Evolutionary conservation across 2,113 vertebrate genomes (phyloP), one percentile per base, ranked within the genome.

Genomic region (Otocyon megalotis): DNA sequence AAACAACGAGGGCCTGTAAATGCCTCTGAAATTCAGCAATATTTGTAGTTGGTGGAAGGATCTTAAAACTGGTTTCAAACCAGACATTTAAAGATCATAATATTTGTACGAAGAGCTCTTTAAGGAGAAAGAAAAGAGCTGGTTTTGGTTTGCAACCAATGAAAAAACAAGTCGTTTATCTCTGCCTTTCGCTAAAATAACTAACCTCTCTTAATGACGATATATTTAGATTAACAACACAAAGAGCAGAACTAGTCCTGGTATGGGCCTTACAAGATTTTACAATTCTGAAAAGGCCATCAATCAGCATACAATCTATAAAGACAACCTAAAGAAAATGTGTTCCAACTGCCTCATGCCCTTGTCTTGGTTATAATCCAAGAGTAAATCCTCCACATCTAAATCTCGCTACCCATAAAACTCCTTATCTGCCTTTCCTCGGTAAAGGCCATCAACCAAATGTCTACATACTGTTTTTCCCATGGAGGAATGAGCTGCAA

Each of bases 131-230:
- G 35, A 96, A 95, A 79, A 97, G 65, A 92, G 80, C 37, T 90
- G 87, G 76, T 79, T 97, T 97, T 71, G 76, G 72, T 63, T 95
- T 69, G 97, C 80, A 96, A 69, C 71, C 53, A 94, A 43, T 67
- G 28, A 77, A 76, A 65, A 97, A 77, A 84, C 53, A 92, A 96
- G 86, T 94, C 77, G 2, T 98, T 82, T 93, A 62, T 97, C 95
- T 96, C 91, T 98, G 98, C 82, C 72, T 95, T 96, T 93, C 72
- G 60, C 88, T 96, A 82, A 97, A 98, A 95, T 79, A 97, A 95
- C 93, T 74, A 91, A 87, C 96, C 79, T 94, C 63, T 88, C 93
- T 96, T 97, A 97, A 97, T 95, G 92, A 97, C 74, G n/a, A 97
- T 53, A 43, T 93, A 82, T 95, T 98, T 98, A 86, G 94, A 91